phyloP scores from a whole-genome alignment of 2,888 invertebrate genomes.

The Drosophila eohydei region DNA sequence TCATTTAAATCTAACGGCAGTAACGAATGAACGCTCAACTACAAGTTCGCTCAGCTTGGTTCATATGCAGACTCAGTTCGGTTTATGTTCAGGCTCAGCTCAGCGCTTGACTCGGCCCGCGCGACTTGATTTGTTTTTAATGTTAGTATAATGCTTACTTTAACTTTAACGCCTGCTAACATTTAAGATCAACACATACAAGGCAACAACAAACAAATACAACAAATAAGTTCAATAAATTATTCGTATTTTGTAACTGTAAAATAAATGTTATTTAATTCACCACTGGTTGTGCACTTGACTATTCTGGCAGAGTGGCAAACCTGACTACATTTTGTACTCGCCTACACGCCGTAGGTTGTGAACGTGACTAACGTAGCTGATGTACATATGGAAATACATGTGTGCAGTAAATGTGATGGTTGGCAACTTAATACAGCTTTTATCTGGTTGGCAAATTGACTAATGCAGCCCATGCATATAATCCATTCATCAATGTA shows the following conservation, averaged over 20 bases:
- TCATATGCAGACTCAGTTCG: conserved; percentile 11
- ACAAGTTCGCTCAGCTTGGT: conserved; percentile 12
- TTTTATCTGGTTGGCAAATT: neutral
- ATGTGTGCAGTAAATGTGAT: neutral
- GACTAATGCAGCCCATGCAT: neutral
- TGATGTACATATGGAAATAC: neutral
- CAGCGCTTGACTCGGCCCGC: conserved; percentile 18
- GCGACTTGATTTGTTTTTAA: conserved; percentile 67
- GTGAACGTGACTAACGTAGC: neutral
- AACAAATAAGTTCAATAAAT: conserved; percentile 72
- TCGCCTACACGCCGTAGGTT: neutral
- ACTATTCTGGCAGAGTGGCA: neutral
- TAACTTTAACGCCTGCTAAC: conserved; percentile 68
- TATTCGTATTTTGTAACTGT: conserved; percentile 68
- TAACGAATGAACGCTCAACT: conserved; percentile 35
- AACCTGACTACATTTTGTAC: neutral
- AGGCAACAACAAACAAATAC: conserved; percentile 27
- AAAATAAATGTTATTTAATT: conserved; percentile 10
- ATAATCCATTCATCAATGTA: no score
- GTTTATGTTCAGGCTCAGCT: conserved; percentile 3
- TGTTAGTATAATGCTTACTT: conserved; percentile 71
- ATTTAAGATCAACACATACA: conserved; percentile 53
- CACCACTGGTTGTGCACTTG: neutral
- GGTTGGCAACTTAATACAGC: neutral
- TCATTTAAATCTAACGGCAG: conserved; percentile 28